Evolutionary conservation across 2,797 vertebrate genomes (phyloP).

Genomic region (Hydrophis major): DNA sequence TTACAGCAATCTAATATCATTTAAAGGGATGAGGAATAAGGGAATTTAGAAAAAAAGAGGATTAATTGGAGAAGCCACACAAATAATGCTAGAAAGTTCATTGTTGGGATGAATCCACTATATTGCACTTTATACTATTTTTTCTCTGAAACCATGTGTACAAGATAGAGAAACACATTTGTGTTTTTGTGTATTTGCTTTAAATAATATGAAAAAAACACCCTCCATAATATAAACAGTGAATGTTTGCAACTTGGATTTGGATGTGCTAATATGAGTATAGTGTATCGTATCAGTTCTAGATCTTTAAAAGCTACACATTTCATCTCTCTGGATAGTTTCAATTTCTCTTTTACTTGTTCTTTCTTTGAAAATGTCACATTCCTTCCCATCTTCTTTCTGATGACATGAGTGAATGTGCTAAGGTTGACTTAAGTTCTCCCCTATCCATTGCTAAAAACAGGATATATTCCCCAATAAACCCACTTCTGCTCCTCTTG

Average conservation of each 20-base stretch:
- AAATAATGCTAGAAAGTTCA: background rate
- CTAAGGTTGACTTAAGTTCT: background rate
- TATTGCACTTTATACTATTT: background rate
- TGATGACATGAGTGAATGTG: background rate
- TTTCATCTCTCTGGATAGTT: background rate
- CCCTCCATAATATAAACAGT: background rate
- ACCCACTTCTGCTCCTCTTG: background rate
- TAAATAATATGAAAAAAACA: background rate
- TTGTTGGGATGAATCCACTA: background rate
- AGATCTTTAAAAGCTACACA: background rate
- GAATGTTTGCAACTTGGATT: background rate
- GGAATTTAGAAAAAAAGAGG: background rate
- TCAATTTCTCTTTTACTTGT: background rate
- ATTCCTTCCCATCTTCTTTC: background rate
- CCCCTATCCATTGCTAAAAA: background rate
- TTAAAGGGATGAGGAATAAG: fast-evolving
- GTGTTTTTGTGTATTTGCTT: background rate
- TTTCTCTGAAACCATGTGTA: background rate
- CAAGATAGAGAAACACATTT: background rate
- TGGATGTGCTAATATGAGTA: background rate
- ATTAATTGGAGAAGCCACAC: background rate
- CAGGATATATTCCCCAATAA: background rate
- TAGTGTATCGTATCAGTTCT: background rate
- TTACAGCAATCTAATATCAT: background rate
- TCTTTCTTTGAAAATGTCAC: background rate